These are phyloP conservation scores for Brachymystax lenok DNA, from an alignment of 2,797 vertebrate species.

Conservation along the genomic window DNA sequence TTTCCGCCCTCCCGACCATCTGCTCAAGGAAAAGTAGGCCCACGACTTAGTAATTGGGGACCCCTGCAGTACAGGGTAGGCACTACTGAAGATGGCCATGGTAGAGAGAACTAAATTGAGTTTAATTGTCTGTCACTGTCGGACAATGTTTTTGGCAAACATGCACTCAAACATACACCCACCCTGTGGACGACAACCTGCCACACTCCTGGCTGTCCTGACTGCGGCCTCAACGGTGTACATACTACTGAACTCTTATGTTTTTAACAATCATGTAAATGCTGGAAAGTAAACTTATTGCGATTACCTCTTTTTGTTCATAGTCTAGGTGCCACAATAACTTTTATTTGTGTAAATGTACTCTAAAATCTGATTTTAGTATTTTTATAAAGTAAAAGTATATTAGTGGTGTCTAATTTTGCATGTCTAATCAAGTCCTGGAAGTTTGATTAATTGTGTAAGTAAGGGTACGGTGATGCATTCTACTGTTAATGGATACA, in stretches of 20 bases:
- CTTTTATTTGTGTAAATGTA: conserved; percentile 64
- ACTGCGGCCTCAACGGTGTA: conserved; percentile 28
- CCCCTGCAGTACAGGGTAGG: no score
- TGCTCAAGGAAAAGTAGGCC: no score
- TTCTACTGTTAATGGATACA: conserved; percentile 41
- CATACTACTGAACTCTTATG: conserved; percentile 54
- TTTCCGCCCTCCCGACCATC: no score
- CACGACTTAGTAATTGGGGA: no score
- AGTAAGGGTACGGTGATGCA: conserved; percentile 53
- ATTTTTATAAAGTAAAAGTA: conserved; percentile 67
- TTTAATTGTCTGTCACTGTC: not conserved
- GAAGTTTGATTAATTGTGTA: conserved; percentile 45
- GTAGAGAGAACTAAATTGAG: not conserved
- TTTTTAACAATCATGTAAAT: conserved; percentile 45
- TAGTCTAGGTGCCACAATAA: conserved; percentile 59
- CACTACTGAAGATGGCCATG: not conserved
- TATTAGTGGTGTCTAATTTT: conserved; percentile 44
- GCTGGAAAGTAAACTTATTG: conserved; percentile 43
- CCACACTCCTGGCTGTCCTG: conserved; percentile 19
- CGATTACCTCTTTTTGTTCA: conserved; percentile 33
- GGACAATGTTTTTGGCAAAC: not conserved
- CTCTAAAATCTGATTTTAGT: conserved; percentile 54
- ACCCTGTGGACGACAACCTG: conserved; percentile 29
- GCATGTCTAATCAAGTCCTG: conserved; percentile 62
- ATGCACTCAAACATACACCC: not conserved